Evolutionary conservation across 2,797 vertebrate species (phyloP).

Genomic region (Coranthus polyacanthus): DNA sequence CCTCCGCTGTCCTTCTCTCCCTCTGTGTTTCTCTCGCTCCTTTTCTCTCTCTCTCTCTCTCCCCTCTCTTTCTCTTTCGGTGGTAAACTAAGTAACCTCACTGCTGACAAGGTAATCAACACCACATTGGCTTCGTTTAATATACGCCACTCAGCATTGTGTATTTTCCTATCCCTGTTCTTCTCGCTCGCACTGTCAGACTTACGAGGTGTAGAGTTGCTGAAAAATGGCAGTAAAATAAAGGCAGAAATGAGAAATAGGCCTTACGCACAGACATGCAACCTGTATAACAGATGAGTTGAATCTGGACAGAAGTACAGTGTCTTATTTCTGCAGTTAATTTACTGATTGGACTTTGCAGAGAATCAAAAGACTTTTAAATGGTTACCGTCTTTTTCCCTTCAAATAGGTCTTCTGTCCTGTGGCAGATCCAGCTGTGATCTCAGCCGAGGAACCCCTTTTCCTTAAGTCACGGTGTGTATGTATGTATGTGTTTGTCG

Average conservation of each 20-base stretch:
- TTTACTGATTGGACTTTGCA: slow-evolving; percentile 58
- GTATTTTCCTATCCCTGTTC: slow-evolving; percentile 45
- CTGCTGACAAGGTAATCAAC: slow-evolving; percentile 75
- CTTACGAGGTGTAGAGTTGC: slow-evolving; percentile 44
- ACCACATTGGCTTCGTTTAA: slow-evolving; percentile 60
- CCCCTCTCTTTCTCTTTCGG: slow-evolving; percentile 3
- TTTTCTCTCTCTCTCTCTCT: slow-evolving; percentile 44
- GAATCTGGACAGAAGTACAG: slow-evolving; percentile 35
- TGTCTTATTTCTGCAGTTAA: slow-evolving; percentile 41
- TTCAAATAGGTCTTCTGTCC: slow-evolving; percentile 37
- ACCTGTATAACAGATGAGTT: slow-evolving; percentile 42
- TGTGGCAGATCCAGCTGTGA: slow-evolving; percentile 65
- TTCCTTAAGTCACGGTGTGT: slow-evolving; percentile 40
- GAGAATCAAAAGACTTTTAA: slow-evolving; percentile 53
- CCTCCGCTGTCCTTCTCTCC: slow-evolving; percentile 52
- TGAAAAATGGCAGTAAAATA: slow-evolving; percentile 52
- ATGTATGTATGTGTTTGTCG: slow-evolving; percentile 16
- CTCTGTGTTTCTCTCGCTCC: slow-evolving; percentile 37
- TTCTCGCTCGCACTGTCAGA: slow-evolving; percentile 27
- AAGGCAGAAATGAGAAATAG: slow-evolving; percentile 17
- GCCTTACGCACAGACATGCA: slow-evolving; percentile 32
- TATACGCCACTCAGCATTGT: slow-evolving; percentile 50
- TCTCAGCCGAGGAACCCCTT: slow-evolving; percentile 53
- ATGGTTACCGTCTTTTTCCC: background rate
- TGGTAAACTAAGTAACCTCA: slow-evolving; percentile 67